Evolutionary conservation across 2,888 invertebrate species (phyloP).

Genomic region (Chaitophorus viminalis): DNA sequence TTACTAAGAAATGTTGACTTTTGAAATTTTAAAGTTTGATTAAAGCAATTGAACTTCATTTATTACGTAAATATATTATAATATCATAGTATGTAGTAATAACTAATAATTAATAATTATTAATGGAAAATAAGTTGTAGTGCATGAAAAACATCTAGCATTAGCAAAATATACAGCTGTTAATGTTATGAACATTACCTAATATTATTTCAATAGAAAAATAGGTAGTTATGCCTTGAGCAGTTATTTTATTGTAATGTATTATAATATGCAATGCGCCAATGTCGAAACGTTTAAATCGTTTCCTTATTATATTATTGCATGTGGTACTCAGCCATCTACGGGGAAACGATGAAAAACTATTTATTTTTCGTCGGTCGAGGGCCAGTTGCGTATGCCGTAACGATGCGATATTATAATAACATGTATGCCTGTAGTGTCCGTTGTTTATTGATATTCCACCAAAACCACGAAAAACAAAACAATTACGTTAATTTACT

Average conservation of each 20-base stretch:
- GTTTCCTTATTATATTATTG: neutral
- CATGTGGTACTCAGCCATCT: neutral
- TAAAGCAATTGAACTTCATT: too few relatives aligned
- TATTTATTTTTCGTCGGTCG: neutral
- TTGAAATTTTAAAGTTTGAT: neutral
- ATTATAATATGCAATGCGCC: neutral
- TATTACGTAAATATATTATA: too few relatives aligned
- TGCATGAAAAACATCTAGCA: too few relatives aligned
- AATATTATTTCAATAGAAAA: neutral
- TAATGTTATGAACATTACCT: neutral
- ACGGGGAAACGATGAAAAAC: neutral
- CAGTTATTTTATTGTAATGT: neutral
- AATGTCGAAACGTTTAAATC: neutral
- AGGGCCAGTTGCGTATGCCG: neutral
- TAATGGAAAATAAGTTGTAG: neutral
- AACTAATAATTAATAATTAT: neutral
- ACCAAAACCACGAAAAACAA: neutral
- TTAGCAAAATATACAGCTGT: neutral
- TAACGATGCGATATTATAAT: neutral
- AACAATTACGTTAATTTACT: neutral
- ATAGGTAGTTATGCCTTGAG: too few relatives aligned
- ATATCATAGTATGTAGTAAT: too few relatives aligned
- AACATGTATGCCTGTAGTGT: neutral
- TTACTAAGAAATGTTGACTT: conserved; percentile 9
- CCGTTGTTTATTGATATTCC: neutral